Evolutionary conservation across 2,113 vertebrate species (phyloP), one percentile per base, ranked within the genome.

Genomic region (Larimichthys polyactis): DNA sequence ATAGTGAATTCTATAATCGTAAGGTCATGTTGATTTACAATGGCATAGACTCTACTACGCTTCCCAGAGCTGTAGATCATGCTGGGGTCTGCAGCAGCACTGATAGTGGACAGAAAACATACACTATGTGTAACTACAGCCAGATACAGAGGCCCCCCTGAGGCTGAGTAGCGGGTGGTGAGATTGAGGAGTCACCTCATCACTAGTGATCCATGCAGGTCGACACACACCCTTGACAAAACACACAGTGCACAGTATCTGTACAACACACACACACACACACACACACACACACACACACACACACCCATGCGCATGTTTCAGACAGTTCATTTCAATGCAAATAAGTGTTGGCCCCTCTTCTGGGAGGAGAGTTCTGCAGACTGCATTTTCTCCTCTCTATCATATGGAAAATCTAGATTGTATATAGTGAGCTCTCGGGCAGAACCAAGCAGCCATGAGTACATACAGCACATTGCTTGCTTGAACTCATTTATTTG

Each of bases 251-350:
- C 63, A 62, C 22, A 66, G 60, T 65, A 59, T 82, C 40, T 27
- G 58, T 43, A 27, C 32, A 57, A 36, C 43, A 49, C 32, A 48
- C 68, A 32, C 49, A 82, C 81, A 83, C 80, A 84, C 65, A 75
- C 77, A 81, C 77, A 55, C 43, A 49, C 32, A 48, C 68, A 32
- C 49, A 27, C 63, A 58, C 64, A 55, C 72, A 73, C 76, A 55
- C 16, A 22, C 36, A 48, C 59, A 69, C 68, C 59, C 63, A 27
- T 58, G 60, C 63, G 48, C 55, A 51, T 5, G 75, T 78, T 57
- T 83, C 71, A 76, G 71, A 74, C 87, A 86, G 67, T 90, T 93
- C 88, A 90, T 94, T 95, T 94, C 88, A 91, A 94, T 95, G 92
- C 90, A 94, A 93, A 94, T 94, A 86, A 75, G 89, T 57, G 44